Percentiles rank a stretch among this genome's conserved stretches.
Evolutionary conservation across 2,113 vertebrate genomes (phyloP).

Genomic region (Todiramphus saurophagus): DNA sequence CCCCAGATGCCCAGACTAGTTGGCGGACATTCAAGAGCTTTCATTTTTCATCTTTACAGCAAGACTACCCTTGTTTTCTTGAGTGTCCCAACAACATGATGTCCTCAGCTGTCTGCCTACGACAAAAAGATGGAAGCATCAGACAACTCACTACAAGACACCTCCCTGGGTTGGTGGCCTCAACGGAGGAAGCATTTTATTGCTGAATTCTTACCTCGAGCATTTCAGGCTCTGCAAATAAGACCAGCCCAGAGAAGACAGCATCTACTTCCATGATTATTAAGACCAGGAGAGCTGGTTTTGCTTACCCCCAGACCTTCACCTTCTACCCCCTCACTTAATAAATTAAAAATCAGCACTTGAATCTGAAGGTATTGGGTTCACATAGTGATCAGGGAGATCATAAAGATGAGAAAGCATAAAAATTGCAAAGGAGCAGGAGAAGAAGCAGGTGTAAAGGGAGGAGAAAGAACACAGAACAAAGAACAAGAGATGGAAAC

Average conservation of each 20-base stretch:
- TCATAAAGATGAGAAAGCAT: background rate
- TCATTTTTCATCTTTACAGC: background rate
- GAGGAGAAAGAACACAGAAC: background rate
- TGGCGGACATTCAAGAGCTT: background rate
- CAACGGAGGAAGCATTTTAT: background rate
- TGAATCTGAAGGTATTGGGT: background rate
- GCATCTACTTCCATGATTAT: background rate
- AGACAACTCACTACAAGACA: background rate
- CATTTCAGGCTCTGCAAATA: conserved; percentile 6
- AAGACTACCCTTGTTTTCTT: background rate
- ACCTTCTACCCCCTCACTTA: background rate
- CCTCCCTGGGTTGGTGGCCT: background rate
- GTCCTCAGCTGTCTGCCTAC: background rate
- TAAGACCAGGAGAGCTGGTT: conserved; percentile 28
- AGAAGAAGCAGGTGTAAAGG: background rate
- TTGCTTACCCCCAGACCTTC: background rate
- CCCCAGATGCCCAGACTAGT: accelerated
- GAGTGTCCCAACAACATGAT: accelerated
- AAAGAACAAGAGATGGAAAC: background rate
- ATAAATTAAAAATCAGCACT: background rate
- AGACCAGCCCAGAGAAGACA: background rate
- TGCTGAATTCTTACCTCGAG: conserved; percentile 16
- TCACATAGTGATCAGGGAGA: background rate
- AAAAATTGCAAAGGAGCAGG: background rate
- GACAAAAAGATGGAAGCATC: background rate